Percentiles rank a stretch among this genome's conserved stretches.
phyloP scores from a whole-genome alignment of 1,140 invertebrate species.

The Hydropsyche tenuis region DNA sequence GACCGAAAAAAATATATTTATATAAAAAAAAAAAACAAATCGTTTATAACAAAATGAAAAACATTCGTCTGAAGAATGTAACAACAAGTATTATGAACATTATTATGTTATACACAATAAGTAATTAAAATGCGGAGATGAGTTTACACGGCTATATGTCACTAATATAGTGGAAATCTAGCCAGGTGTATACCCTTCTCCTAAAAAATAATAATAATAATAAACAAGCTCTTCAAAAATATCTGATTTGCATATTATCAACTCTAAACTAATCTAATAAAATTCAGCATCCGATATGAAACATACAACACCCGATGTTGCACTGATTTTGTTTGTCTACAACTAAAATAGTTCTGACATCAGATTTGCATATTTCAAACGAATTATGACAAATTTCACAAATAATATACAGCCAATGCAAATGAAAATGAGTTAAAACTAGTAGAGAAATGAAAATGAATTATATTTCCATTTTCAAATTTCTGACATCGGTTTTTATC shows the following conservation, averaged over 20 bases:
- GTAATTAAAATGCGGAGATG: conserved; percentile 34
- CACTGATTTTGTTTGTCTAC: too few relatives aligned
- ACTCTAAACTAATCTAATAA: conserved; percentile 19
- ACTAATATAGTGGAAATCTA: conserved; percentile 52
- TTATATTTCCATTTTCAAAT: too few relatives aligned
- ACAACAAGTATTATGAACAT: conserved; percentile 32
- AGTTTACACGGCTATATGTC: conserved; percentile 49
- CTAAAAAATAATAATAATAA: conserved; percentile 34
- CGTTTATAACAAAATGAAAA: conserved; percentile 2
- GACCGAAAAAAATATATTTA: too few relatives aligned
- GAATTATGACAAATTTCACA: conserved; percentile 14
- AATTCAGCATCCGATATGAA: conserved; percentile 14
- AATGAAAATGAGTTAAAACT: too few relatives aligned
- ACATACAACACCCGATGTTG: too few relatives aligned
- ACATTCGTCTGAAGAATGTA: conserved; percentile 38
- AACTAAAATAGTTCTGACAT: neutral
- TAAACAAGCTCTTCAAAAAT: conserved; percentile 23
- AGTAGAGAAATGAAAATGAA: too few relatives aligned
- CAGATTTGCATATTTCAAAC: neutral
- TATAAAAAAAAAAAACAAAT: too few relatives aligned
- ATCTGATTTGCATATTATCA: conserved; percentile 14
- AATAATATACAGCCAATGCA: too few relatives aligned
- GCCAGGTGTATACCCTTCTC: conserved; percentile 41
- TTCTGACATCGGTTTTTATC: too few relatives aligned
- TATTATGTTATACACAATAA: conserved; percentile 32